A percentile compares a stretch with the other conserved stretches of the same genome.
Conservation (phyloP, 2,113 vertebrate genomes). For the Gobius niger region DNA sequence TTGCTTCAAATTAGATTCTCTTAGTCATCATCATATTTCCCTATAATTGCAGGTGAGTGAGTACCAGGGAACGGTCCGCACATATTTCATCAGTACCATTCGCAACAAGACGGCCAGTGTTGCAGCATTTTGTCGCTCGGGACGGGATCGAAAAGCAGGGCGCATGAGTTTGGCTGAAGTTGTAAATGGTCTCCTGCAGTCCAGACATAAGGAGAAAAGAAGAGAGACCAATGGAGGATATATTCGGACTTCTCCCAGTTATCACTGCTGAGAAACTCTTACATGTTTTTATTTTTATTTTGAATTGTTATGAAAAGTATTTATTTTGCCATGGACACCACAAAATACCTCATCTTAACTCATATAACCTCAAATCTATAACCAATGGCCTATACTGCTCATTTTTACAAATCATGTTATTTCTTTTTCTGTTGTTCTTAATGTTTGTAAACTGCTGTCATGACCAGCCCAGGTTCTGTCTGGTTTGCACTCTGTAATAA, state of each 20-base stretch:
- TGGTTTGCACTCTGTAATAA: neutral
- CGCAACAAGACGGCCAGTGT: slow-evolving; percentile 71
- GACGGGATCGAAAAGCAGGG: slow-evolving; percentile 76
- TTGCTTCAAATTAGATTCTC: no score
- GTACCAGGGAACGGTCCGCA: slow-evolving; percentile 90
- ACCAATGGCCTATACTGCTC: slow-evolving; percentile 33
- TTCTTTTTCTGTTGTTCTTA: neutral
- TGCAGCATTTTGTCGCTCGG: slow-evolving; percentile 60
- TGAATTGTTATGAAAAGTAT: neutral
- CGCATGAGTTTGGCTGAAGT: slow-evolving; percentile 88
- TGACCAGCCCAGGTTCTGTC: neutral
- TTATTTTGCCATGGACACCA: slow-evolving; percentile 6
- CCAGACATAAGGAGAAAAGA: slow-evolving; percentile 89
- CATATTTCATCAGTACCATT: slow-evolving; percentile 90
- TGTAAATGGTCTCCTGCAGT: slow-evolving; percentile 90
- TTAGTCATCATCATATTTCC: no score
- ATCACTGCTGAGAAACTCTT: slow-evolving; percentile 35
- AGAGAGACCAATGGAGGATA: slow-evolving; percentile 80
- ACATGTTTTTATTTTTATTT: neutral
- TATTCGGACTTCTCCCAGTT: slow-evolving; percentile 15
- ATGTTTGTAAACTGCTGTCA: neutral
- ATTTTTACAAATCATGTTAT: slow-evolving; percentile 15
- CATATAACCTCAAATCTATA: slow-evolving; percentile 27
- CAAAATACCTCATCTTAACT: slow-evolving; percentile 54
- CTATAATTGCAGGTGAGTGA: slow-evolving; percentile 79